Percentiles rank a stretch among this genome's conserved stretches.
These are phyloP conservation scores for Quiscalus mexicanus DNA, from an alignment of 2,113 vertebrate genomes.

Conservation along the genomic window DNA sequence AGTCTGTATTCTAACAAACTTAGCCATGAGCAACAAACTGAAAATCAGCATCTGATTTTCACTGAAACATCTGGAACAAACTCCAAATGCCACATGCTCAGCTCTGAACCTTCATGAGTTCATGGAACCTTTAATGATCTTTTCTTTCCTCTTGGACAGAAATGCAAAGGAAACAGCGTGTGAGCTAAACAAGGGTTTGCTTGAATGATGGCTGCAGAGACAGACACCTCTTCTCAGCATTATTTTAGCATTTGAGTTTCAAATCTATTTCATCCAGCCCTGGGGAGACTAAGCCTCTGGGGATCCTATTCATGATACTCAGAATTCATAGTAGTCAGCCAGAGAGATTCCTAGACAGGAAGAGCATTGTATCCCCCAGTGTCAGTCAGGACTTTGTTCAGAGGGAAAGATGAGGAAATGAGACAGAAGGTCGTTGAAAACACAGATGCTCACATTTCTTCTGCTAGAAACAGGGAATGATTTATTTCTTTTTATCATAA, in stretches of 20 bases:
- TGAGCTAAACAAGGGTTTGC: not conserved
- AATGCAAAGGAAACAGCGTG: not conserved
- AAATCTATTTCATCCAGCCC: not conserved
- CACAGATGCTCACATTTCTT: conserved; percentile 39
- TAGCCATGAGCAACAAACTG: not conserved
- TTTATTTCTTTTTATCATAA: conserved; percentile 7
- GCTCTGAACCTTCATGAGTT: not conserved
- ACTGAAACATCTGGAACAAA: not conserved
- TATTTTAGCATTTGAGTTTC: not conserved
- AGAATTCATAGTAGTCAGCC: not conserved
- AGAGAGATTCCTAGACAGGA: not conserved
- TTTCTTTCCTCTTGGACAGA: not conserved
- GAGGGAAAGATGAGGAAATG: not conserved
- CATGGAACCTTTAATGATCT: not conserved
- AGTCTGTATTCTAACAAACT: not conserved
- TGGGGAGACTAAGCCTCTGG: not conserved
- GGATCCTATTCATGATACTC: not conserved
- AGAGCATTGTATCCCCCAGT: not conserved
- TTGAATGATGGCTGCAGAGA: not conserved
- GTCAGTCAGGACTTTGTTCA: not conserved
- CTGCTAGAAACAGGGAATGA: not conserved
- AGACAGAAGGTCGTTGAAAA: conserved; percentile 41
- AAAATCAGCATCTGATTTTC: not conserved
- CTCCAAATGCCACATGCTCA: not conserved
- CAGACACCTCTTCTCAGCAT: not conserved